Conservation (phyloP, 2,888 invertebrate genomes). For the Dolomedes plantarius region DNA sequence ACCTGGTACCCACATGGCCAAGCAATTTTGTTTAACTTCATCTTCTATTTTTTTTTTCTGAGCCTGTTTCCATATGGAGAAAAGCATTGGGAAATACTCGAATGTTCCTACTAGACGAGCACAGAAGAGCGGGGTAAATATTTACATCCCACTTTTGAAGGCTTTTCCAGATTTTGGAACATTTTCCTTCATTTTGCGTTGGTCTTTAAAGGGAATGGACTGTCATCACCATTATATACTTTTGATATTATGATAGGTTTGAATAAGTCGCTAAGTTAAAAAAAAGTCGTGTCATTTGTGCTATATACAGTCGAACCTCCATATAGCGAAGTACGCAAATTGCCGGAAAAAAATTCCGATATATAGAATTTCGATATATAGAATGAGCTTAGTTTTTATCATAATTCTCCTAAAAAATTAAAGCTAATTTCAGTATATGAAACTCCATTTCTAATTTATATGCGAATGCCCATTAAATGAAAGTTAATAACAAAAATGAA, state of each 20-base stretch:
- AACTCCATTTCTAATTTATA: no score
- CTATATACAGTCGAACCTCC: no score
- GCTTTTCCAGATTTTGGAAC: not conserved
- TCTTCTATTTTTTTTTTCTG: not conserved
- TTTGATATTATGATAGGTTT: not conserved
- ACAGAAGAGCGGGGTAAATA: slow-evolving; percentile 31
- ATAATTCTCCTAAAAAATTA: no score
- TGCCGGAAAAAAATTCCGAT: no score
- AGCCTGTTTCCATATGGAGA: slow-evolving; percentile 13
- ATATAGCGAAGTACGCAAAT: no score
- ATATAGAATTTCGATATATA: no score
- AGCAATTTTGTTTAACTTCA: slow-evolving; percentile 32
- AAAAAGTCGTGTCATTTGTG: no score
- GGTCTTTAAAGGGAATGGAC: slow-evolving; percentile 29
- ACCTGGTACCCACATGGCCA: slow-evolving; percentile 51
- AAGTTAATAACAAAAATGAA: no score
- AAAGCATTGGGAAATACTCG: slow-evolving; percentile 5
- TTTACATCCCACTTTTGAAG: slow-evolving; percentile 46
- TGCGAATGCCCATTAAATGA: no score
- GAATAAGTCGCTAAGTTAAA: no score
- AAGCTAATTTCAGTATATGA: no score
- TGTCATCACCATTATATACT: not conserved
- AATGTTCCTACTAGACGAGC: slow-evolving; percentile 28
- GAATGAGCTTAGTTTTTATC: no score
- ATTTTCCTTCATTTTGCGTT: slow-evolving; percentile 20